Evolutionary conservation across 1,140 invertebrate species (phyloP), one percentile per base, ranked within the genome.

Genomic region (Temnothorax curvispinosus): DNA sequence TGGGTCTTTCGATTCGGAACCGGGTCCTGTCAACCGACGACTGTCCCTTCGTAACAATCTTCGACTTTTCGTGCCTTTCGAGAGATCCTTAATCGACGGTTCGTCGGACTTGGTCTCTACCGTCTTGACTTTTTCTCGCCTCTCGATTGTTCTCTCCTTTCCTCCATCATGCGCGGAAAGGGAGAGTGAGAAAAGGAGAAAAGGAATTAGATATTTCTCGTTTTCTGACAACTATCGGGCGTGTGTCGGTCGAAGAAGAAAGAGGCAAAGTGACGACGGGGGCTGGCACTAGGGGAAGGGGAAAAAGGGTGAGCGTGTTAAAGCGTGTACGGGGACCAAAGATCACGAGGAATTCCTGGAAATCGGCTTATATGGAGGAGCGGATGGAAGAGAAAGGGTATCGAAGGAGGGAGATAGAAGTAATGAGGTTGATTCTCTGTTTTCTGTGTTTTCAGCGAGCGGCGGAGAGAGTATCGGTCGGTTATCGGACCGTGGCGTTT

Each of bases 371-470:
- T 76, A 78, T 82, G 56, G 67, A 86, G 77, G 76, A 72, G 75
- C 85, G 56, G 47, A 58, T 32, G 41, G 78, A 60, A 62, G 86
- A 86, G 88, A 82, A 87, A 75, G 56, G 67, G 54, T 56, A 65
- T 87, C 60, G 91, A 72, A 85, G 78, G 87, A 94, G 88, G 86
- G 85, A 92, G 94, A 95, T 94, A 94, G 91, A 94, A 95, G 94
- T 94, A 95, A 95, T 93, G 94, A 94, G 94, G 94, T 91, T 92
- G 93, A 94, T 92, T 94, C 91, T 90, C 89, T 94, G 92, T 93
- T 94, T 93, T 93, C 91, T 92, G 92, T 93, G 92, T 95, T 93
- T 94, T 93, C 86, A 93, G 90, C 93, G 91, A 92, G 88, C 89
- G 71, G 91, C 87, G 78, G 64, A n/a, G 64, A 67, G 64, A 67